Percentiles rank a stretch among this genome's conserved stretches.
Evolutionary conservation across 2,888 invertebrate species (phyloP).

Genomic region (Cancer borealis): DNA sequence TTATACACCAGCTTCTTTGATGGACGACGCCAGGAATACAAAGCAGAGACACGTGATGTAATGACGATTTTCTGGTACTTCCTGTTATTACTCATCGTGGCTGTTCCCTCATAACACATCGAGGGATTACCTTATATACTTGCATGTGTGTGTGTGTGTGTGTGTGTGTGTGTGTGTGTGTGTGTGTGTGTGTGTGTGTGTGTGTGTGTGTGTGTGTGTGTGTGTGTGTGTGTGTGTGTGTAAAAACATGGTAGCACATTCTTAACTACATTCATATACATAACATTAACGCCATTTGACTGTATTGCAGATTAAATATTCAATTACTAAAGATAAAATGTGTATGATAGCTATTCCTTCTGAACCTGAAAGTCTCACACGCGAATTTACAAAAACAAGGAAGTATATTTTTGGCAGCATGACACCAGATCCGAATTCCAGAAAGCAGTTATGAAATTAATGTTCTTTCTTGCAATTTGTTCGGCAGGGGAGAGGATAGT

Average conservation of each 20-base stretch:
- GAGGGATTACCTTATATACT: background rate
- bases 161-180: background rate
- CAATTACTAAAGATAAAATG: background rate
- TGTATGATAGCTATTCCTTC: background rate
- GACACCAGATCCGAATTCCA: background rate
- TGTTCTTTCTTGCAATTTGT: background rate
- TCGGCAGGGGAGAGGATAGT: background rate
- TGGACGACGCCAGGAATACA: background rate
- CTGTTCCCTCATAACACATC: background rate
- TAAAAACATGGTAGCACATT: background rate
- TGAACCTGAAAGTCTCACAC: background rate
- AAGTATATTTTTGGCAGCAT: background rate
- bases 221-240: slow-evolving; percentile 12
- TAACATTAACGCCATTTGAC: background rate
- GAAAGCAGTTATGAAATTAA: background rate
- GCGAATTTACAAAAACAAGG: background rate
- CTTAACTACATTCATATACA: background rate
- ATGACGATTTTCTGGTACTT: background rate
- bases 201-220: slow-evolving; percentile 20
- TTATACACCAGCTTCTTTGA: background rate
- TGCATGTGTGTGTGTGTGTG: background rate
- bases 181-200: slow-evolving; percentile 20
- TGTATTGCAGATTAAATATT: background rate
- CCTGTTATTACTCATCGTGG: background rate
- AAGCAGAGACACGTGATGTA: background rate